Evolutionary conservation across 2,888 invertebrate species (phyloP).

Genomic region (Dendrolimus houi): DNA sequence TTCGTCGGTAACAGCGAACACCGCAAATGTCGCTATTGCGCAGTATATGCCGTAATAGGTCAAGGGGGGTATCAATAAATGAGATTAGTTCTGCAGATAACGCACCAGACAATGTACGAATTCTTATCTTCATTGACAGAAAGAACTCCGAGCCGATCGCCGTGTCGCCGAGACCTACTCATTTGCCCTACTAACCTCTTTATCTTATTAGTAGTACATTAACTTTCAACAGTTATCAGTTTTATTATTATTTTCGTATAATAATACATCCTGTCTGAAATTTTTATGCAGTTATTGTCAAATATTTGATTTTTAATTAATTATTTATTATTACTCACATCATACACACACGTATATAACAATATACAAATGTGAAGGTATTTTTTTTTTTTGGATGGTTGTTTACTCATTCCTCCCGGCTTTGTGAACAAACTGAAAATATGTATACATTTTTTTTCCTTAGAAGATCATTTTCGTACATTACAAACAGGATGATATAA

Average conservation of each 20-base stretch:
- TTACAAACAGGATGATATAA: too few species aligned
- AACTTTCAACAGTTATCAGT: slow-evolving; percentile 6
- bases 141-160: slow-evolving; percentile 20
- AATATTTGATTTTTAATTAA: background rate
- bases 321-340: too few species aligned
- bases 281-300: background rate
- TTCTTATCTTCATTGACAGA: slow-evolving; percentile 29
- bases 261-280: background rate
- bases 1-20: slow-evolving; percentile 14
- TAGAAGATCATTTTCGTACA: too few species aligned
- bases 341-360: too few species aligned
- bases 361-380: too few species aligned
- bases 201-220: slow-evolving; percentile 20
- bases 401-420: too few species aligned
- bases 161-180: slow-evolving; percentile 15
- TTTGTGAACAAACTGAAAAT: too few species aligned
- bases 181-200: slow-evolving; percentile 51
- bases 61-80: slow-evolving; percentile 40
- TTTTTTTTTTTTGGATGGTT: too few species aligned
- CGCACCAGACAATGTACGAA: slow-evolving; percentile 27
- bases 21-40: slow-evolving; percentile 30
- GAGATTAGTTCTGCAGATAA: slow-evolving; percentile 32
- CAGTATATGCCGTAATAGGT: slow-evolving; percentile 47
- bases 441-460: too few species aligned
- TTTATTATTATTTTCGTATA: slow-evolving; percentile 2